Percentiles rank a stretch among this genome's conserved stretches.
Evolutionary conservation across 2,113 vertebrate species (phyloP).

Genomic region (Gulo gulo): DNA sequence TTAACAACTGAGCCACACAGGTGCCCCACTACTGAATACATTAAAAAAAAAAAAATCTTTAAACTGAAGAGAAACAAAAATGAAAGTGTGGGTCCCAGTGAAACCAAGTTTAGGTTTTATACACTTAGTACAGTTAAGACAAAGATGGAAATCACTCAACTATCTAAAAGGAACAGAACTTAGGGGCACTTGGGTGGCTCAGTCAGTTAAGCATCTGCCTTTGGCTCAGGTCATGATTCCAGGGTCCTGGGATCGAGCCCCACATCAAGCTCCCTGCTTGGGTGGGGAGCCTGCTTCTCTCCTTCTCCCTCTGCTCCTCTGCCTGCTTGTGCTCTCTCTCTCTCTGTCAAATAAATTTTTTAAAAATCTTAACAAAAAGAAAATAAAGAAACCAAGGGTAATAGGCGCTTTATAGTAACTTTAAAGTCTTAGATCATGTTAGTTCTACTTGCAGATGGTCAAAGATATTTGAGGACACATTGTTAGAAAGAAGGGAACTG

Average conservation of each 20-base stretch:
- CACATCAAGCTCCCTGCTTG: background rate
- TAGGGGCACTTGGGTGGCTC: background rate
- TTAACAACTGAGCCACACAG: no score
- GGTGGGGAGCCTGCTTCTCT: background rate
- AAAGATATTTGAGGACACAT: background rate
- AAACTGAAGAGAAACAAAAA: background rate
- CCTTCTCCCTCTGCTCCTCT: background rate
- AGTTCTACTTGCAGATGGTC: background rate
- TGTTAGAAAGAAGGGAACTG: background rate
- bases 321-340: background rate
- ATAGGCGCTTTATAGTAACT: background rate
- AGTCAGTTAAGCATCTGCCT: background rate
- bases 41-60: no score
- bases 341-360: background rate
- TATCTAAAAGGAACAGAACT: background rate
- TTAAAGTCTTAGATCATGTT: slow-evolving; percentile 27
- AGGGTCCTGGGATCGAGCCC: background rate
- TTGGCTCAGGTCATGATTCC: background rate
- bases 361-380: background rate
- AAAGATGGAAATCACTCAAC: background rate
- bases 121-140: background rate
- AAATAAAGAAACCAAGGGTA: background rate
- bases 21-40: no score
- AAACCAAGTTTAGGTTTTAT: background rate
- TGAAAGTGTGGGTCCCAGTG: background rate